Conservation (phyloP, 1,140 invertebrate species). For the Aricia agestis region DNA sequence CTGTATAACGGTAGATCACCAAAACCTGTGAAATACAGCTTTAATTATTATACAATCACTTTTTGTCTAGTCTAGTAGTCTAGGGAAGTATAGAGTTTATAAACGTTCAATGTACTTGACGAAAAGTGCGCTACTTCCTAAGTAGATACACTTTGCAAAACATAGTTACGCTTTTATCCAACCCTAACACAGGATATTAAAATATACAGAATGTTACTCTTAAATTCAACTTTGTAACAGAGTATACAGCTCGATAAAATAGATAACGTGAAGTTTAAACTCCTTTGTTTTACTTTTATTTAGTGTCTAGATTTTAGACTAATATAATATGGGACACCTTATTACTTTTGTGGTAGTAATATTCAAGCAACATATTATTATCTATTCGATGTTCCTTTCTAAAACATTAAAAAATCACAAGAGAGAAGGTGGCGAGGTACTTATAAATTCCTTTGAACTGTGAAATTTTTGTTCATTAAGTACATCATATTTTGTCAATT, state of each 20-base stretch:
- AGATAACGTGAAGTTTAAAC: not conserved
- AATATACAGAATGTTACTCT: slow-evolving; percentile 10
- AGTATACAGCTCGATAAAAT: not conserved
- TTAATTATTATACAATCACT: not conserved
- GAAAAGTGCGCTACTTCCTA: not conserved
- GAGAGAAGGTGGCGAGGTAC: no score
- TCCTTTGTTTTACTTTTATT: not conserved
- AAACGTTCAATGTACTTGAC: not conserved
- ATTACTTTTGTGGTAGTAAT: no score
- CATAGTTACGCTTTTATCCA: not conserved
- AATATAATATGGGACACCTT: no score
- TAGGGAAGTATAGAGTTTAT: not conserved
- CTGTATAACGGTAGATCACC: not conserved
- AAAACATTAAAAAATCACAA: no score
- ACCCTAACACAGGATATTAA: slow-evolving; percentile 8
- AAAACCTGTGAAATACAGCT: not conserved
- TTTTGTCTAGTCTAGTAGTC: no score
- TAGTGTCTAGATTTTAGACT: not conserved
- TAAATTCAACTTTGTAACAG: not conserved
- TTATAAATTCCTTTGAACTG: no score
- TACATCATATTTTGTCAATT: no score
- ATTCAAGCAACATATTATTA: no score
- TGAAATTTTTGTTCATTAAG: no score
- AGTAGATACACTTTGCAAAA: slow-evolving; percentile 4
- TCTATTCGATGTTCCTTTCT: no score